Conservation (phyloP, 2,888 invertebrate species). For the Caenorhabditis sinica region DNA sequence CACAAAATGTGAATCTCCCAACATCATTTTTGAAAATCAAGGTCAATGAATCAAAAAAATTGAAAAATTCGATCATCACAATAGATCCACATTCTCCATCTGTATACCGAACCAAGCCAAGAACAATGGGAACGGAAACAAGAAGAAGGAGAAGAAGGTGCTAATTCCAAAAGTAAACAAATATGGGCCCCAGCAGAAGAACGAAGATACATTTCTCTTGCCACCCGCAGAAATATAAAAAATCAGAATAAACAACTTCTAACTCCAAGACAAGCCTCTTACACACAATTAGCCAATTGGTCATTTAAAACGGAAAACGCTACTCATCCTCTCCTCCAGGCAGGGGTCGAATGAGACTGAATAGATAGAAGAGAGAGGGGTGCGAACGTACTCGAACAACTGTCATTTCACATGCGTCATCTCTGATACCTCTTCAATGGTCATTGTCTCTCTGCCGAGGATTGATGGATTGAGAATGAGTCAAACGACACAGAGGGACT, state of each 20-base stretch:
- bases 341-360: slow-evolving; percentile 25
- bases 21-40: no score
- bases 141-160: slow-evolving; percentile 11
- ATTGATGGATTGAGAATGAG: slow-evolving; percentile 58
- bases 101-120: not conserved
- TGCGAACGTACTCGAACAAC: slow-evolving; percentile 65
- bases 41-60: no score
- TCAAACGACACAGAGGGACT: slow-evolving; percentile 17
- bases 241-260: slow-evolving; percentile 10
- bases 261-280: not conserved
- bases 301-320: slow-evolving; percentile 21
- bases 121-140: not conserved
- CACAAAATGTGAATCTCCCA: no score
- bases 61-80: no score
- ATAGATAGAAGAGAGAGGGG: slow-evolving; percentile 9
- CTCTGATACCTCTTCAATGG: slow-evolving; percentile 20
- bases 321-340: not conserved
- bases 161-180: slow-evolving; percentile 34
- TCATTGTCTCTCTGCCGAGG: slow-evolving; percentile 17
- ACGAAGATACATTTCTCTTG: slow-evolving; percentile 22
- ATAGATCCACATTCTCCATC: not conserved
- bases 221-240: not conserved
- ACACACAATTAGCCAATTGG: slow-evolving; percentile 51
- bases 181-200: not conserved
- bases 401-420: slow-evolving; percentile 49